Percentiles rank a stretch among this genome's conserved stretches.
phyloP scores from a whole-genome alignment of 2,888 invertebrate species.

The Pediacus dermestoides region DNA sequence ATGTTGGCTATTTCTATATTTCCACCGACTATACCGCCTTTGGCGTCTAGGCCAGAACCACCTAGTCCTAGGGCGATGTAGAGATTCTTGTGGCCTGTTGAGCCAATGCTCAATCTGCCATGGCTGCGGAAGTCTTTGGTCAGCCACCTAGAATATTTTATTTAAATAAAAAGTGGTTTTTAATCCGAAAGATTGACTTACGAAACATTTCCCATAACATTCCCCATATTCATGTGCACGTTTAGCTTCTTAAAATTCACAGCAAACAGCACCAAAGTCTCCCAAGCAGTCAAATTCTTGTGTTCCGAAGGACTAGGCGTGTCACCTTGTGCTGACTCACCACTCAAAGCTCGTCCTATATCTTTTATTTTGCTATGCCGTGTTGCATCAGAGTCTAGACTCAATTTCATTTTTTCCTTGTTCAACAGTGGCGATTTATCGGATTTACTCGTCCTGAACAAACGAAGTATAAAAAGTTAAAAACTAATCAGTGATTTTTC shows the following conservation, averaged over 20 bases:
- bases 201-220: constrained; percentile 97
- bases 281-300: constrained; percentile 79
- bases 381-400: constrained; percentile 53
- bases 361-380: constrained; percentile 51
- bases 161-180: constrained; percentile 4
- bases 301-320: constrained; percentile 59
- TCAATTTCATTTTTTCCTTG: constrained; percentile 56
- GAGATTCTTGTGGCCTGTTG: constrained; percentile 91
- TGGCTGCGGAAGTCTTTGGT: constrained; percentile 89
- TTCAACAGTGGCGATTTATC: constrained; percentile 46
- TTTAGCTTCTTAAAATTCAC: constrained; percentile 94
- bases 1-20: constrained; percentile 87
- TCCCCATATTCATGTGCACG: constrained; percentile 99
- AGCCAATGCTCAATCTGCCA: constrained; percentile 89
- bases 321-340: constrained; percentile 50
- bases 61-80: constrained; percentile 84
- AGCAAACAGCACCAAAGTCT: constrained; percentile 92
- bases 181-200: constrained; percentile 21
- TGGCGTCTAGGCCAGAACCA: constrained; percentile 89
- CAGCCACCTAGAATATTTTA: constrained; percentile 65
- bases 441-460: constrained; percentile 22
- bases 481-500: no score
- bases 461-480: no score
- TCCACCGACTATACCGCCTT: constrained; percentile 97
- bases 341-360: constrained; percentile 56